phyloP scores from a whole-genome alignment of 2,797 vertebrate genomes.

The Sternotherus odoratus region DNA sequence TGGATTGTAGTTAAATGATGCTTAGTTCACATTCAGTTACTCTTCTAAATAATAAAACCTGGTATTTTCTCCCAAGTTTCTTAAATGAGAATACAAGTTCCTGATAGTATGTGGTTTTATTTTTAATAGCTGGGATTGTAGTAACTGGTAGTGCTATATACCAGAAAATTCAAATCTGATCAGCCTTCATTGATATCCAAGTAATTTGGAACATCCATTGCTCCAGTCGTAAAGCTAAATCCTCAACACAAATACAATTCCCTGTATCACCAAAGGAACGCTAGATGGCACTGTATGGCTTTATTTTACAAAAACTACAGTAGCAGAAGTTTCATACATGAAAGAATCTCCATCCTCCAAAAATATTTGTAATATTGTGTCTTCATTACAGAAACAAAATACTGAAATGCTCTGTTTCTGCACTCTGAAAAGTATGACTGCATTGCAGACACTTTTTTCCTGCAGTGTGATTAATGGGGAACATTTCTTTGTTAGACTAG shows the following conservation, averaged over 20 bases:
- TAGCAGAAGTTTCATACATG: neutral
- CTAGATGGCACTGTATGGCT: constrained; percentile 71
- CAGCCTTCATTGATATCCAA: neutral
- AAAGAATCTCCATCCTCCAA: constrained; percentile 37
- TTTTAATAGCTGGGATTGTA: neutral
- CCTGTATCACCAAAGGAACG: neutral
- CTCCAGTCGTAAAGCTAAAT: neutral
- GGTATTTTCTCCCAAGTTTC: neutral
- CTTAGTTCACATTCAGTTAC: neutral
- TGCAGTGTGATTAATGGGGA: neutral
- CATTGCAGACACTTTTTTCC: neutral
- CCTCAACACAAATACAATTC: neutral
- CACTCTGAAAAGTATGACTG: neutral
- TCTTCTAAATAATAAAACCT: neutral
- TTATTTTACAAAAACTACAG: neutral
- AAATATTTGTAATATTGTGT: constrained; percentile 55
- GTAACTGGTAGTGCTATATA: neutral
- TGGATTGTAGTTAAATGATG: neutral
- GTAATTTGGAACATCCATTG: neutral
- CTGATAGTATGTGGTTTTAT: neutral
- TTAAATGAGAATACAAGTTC: neutral
- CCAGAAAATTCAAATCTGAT: neutral
- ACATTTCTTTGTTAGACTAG: neutral
- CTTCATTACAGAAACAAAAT: constrained; percentile 54
- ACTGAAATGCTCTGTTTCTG: constrained; percentile 12